phyloP scores from a whole-genome alignment of 2,888 invertebrate genomes.

The Thyatira batis region DNA sequence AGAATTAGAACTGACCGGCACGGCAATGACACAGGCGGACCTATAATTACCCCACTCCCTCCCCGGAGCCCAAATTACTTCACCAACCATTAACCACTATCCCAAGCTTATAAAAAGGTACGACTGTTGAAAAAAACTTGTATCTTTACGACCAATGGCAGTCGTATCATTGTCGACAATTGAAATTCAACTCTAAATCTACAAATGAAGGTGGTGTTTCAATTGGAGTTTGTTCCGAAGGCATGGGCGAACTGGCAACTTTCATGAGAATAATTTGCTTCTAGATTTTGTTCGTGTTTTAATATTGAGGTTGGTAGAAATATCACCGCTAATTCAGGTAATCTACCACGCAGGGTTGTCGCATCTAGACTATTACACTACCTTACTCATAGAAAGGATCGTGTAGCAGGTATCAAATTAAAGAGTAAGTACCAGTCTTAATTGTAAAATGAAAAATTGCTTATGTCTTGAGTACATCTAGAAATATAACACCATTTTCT shows the following conservation, averaged over 20 bases:
- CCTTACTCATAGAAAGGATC: too few species aligned
- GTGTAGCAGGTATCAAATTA: background rate
- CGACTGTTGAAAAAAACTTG: constrained; percentile 55
- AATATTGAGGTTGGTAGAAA: background rate
- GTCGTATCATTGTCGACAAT: constrained; percentile 23
- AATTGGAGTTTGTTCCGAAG: constrained; percentile 13
- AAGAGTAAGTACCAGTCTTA: background rate
- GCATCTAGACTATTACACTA: too few species aligned
- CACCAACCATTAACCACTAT: constrained; percentile 73
- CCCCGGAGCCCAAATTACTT: constrained; percentile 66
- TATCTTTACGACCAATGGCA: constrained; percentile 64
- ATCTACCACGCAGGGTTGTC: background rate
- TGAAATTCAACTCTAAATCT: constrained; percentile 36
- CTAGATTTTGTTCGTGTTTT: background rate
- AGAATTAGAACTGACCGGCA: constrained; percentile 52
- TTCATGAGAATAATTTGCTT: constrained; percentile 16
- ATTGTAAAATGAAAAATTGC: too few species aligned
- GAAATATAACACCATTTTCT: too few species aligned
- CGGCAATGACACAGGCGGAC: constrained; percentile 77
- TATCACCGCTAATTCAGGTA: background rate
- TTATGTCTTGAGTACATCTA: too few species aligned
- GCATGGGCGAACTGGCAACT: background rate
- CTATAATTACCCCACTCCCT: constrained; percentile 72
- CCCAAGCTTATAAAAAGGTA: constrained; percentile 70
- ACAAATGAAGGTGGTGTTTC: constrained; percentile 12